Evolutionary conservation across 2,888 invertebrate species (phyloP).

Genomic region (Bembecia ichneumoniformis): DNA sequence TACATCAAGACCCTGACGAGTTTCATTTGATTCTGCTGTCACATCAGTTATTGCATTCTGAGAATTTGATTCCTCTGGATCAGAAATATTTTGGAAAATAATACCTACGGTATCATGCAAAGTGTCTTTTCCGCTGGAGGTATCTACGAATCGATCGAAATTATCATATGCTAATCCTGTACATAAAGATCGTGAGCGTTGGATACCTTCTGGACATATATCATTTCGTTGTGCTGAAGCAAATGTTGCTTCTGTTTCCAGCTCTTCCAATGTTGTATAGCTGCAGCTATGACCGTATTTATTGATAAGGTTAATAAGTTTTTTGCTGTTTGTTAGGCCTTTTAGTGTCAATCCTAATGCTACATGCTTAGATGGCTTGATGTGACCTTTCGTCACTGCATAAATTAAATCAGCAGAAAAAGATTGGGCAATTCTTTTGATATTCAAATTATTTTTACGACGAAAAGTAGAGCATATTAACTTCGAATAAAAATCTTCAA

Average conservation of each 20-base stretch:
- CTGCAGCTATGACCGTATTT: background rate
- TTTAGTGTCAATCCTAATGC: slow-evolving; percentile 14
- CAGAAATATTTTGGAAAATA: too few relatives aligned
- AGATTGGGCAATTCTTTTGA: background rate
- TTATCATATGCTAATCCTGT: slow-evolving; percentile 1
- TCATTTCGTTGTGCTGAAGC: background rate
- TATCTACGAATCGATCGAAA: slow-evolving; percentile 1
- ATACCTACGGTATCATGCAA: too few relatives aligned
- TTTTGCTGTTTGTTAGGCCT: slow-evolving; percentile 10
- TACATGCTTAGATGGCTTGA: background rate
- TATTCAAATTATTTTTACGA: background rate
- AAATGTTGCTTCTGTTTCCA: slow-evolving; percentile 1
- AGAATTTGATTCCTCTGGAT: too few relatives aligned
- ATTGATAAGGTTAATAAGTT: slow-evolving; percentile 1
- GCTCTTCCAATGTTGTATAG: background rate
- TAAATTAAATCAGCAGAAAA: background rate
- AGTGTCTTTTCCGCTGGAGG: background rate
- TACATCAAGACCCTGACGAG: too few relatives aligned
- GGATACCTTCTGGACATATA: background rate
- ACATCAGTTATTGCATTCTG: too few relatives aligned
- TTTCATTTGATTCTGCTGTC: too few relatives aligned
- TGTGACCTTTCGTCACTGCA: background rate
- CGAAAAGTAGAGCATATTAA: too few relatives aligned
- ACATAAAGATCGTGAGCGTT: background rate
- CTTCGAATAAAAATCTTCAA: too few relatives aligned